Evolutionary conservation across 2,797 vertebrate species (phyloP), one percentile per base, ranked within the genome.

Genomic region (Alauda arvensis): DNA sequence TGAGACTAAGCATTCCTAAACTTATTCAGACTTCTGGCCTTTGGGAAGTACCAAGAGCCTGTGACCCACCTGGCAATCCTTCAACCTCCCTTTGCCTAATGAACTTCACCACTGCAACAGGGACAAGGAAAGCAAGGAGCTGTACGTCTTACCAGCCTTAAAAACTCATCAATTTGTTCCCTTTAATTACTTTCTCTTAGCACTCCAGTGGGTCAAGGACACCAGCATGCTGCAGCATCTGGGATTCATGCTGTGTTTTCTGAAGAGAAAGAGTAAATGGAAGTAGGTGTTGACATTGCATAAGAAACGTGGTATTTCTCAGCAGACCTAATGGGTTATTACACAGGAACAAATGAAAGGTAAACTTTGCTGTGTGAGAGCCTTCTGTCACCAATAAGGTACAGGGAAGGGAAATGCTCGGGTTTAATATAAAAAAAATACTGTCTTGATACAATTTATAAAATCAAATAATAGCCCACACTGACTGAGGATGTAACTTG

Each of bases 291-390:
- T 95, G 94, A 93, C 86, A 90, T 48, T 93, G 93, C 87, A 46
- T 86, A 91, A 91, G 69, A 89, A 86, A 79, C 59, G 31, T 29
- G 74, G 77, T 55, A 77, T 90, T 95, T 87, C 91, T 92, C 77
- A 78, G 91, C 83, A 91, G 68, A 94, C 83, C 56, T 76, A 77
- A 87, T 80, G 86, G 71, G 62, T 86, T 92, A 93, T 93, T 93
- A 94, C 66, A 63, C 59, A 37, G 89, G 91, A 93, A 86, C 77
- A 95, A 94, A 95, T 93, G 93, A 95, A 95, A 93, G 85, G 87
- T 90, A 92, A 92, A 93, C 92, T 78, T 84, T 79, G 75, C 83
- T 40, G 59, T n/a, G 51, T 15, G 65, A 57, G 74, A 78, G 56
- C 46, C 57, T 90, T 63, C 88, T 86, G 81, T 25, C 72, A 77